A percentile compares a stretch with the other conserved stretches of the same genome.
phyloP scores from a whole-genome alignment of 53 echinoderm and acorn worm species.

The Patiria pectinifera region DNA sequence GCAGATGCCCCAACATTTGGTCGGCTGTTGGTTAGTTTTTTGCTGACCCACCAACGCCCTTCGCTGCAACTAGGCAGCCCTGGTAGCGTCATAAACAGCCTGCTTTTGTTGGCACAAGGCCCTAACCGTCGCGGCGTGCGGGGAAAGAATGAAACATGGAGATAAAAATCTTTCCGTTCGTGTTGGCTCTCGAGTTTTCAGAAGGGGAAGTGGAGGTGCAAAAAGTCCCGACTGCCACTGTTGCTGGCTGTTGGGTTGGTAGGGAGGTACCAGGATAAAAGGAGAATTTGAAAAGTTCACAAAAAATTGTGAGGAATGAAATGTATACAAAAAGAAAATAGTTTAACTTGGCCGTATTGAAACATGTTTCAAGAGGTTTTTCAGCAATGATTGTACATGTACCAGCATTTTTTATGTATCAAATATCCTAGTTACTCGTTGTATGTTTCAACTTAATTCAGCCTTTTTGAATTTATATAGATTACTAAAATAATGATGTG shows the following conservation, averaged over 20 bases:
- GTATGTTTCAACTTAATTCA: too few species aligned
- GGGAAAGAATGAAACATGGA: neutral
- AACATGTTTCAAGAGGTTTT: too few species aligned
- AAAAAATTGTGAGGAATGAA: too few species aligned
- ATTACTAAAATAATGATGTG: too few species aligned
- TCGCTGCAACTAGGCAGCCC: conserved; percentile 28
- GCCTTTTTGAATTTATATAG: too few species aligned
- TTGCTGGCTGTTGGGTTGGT: neutral
- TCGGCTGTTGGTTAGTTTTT: neutral
- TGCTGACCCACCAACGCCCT: neutral
- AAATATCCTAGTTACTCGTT: too few species aligned
- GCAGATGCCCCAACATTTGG: neutral
- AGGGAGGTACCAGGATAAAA: neutral
- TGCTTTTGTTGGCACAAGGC: conserved; percentile 44
- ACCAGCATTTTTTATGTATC: too few species aligned
- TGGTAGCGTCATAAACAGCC: conserved; percentile 29
- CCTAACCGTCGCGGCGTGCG: conserved; percentile 3
- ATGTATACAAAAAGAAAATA: too few species aligned
- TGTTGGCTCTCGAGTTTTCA: conserved; percentile 36
- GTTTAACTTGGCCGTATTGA: too few species aligned
- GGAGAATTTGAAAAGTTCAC: too few species aligned
- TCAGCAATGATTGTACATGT: too few species aligned
- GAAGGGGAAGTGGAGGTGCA: neutral
- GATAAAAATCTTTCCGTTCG: conserved; percentile 56
- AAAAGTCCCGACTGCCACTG: conserved; percentile 20